Conservation (phyloP, 1,140 invertebrate genomes). For the Zeugodacus cucurbitae region DNA sequence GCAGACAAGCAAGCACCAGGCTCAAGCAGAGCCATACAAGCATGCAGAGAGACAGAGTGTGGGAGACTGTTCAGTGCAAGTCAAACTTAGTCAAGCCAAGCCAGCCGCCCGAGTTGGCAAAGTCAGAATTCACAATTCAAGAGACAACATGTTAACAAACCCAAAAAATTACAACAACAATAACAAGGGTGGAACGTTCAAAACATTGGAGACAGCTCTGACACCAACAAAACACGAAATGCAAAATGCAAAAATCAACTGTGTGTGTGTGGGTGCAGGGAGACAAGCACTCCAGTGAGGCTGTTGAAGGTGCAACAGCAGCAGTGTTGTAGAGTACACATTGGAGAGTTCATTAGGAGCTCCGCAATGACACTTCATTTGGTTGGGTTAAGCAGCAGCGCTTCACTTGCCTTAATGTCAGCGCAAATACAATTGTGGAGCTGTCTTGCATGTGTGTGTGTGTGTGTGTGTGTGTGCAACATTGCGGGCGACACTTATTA, state of each 20-base stretch:
- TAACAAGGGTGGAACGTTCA: too few relatives aligned
- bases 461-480: neutral
- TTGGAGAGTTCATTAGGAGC: constrained; percentile 36
- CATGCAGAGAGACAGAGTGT: neutral
- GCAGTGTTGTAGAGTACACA: neutral
- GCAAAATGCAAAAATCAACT: constrained; percentile 34
- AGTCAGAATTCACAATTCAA: constrained; percentile 63
- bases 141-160: constrained; percentile 49
- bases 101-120: neutral
- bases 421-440: neutral
- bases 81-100: neutral
- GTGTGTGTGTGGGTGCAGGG: neutral
- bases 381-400: neutral
- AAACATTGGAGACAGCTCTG: neutral
- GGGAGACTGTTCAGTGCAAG: neutral
- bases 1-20: neutral
- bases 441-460: neutral
- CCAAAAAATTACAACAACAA: constrained; percentile 36
- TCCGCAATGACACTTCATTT: constrained; percentile 27
- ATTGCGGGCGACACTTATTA: constrained; percentile 33
- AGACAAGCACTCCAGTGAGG: neutral
- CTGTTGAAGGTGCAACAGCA: neutral
- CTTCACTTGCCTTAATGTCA: neutral
- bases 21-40: neutral
- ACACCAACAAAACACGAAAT: neutral